These are phyloP conservation scores for Parthenolecanium corni DNA, from an alignment of 2,888 invertebrate genomes.

Conservation along the genomic window DNA sequence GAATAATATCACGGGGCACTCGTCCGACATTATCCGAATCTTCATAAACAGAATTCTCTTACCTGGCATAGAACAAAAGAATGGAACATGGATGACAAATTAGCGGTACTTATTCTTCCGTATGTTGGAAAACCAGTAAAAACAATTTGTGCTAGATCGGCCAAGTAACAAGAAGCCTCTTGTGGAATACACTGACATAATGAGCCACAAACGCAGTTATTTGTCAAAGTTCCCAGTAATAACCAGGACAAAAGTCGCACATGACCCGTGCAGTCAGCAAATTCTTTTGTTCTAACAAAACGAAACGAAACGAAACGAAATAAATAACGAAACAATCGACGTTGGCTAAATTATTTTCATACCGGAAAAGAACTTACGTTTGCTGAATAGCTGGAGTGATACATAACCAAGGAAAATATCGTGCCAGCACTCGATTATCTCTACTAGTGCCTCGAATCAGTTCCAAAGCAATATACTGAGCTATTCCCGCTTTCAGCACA, in stretches of 20 bases:
- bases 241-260: constrained; percentile 93
- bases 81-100: constrained; percentile 93
- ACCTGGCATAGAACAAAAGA: constrained; percentile 94
- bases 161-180: constrained; percentile 90
- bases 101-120: constrained; percentile 70
- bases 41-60: too few species aligned
- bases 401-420: constrained; percentile 84
- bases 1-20: too few species aligned
- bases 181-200: constrained; percentile 77
- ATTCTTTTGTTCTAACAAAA: constrained; percentile 66
- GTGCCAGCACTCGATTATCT: constrained; percentile 66
- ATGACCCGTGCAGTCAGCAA: constrained; percentile 88
- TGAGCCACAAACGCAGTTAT: constrained; percentile 53
- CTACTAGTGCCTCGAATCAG: constrained; percentile 76
- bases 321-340: not conserved
- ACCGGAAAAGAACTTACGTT: constrained; percentile 5
- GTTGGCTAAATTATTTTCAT: not conserved
- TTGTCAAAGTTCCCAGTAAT: constrained; percentile 84
- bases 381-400: constrained; percentile 55
- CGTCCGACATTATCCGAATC: too few species aligned
- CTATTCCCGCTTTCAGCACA: constrained; percentile 87
- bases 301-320: constrained; percentile 20
- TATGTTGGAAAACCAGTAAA: constrained; percentile 95
- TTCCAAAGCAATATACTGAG: constrained; percentile 86
- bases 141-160: constrained; percentile 93